Base-by-base conservation (phyloP, 2,113 vertebrate genomes). In the Bos javanicus region DNA sequence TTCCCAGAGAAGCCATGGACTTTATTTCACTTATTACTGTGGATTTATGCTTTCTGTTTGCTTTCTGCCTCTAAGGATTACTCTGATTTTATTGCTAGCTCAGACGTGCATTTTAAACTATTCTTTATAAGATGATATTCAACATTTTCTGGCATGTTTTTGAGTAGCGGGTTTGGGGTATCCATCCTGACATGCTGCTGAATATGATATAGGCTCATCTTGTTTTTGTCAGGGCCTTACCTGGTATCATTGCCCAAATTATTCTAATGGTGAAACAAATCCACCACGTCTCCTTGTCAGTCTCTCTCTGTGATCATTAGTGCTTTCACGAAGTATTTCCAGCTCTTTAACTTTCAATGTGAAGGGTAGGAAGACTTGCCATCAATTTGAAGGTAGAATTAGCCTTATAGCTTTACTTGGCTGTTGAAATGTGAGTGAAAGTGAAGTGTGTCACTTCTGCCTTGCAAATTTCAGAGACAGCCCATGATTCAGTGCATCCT, bases 31-130 rank as follows among this genome's bases (percentile, higher is more conserved):
- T 97, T 96, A 95, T 98, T 97, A 94, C 64, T 90, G 21, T 87
- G 94, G 87, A 97, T 97, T 97, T 97, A 94, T 90, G 81, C 57
- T 96, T 92, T 97, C 89, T 90, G 60, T 96, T 98, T 98, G 90
- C 62, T 83, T 92, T 90, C 28, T 74, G 30, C 59, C 90, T 97
- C 83, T 60, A 14, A 96, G 87, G 97, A 97, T 97, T 98, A 85
- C 25, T 98, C 30, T 96, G 46, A 87, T 57, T 90, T 96, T 97
- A 97, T 96, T 97, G 48, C 94, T 54, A 96, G 52, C 28, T 52
- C 78, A 96, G 92, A 90, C 26, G 64, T 84, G 30, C 64, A 92
- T 97, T 97, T 97, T 96, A 95, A 98, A 91, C 76, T 91, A 33
- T 89, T 89, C 56, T 90, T 97, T 92, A 76, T 36, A 91, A 97